Percentiles rank a stretch among this genome's conserved stretches.
Conservation (phyloP, 2,797 vertebrate species). For the Phrynocephalus vlangalii region DNA sequence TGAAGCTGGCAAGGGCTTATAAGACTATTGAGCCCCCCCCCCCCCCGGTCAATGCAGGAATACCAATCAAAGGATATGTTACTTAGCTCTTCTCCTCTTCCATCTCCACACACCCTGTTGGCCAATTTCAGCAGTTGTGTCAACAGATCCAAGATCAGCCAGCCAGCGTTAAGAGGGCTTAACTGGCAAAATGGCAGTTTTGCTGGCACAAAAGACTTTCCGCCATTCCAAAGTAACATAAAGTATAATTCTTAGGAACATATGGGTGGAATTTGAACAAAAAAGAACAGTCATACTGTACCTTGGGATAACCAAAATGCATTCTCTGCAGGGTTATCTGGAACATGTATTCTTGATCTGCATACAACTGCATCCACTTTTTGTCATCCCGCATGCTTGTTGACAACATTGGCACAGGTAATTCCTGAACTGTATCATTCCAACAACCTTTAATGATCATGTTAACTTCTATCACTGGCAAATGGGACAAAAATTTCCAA, state of each 20-base stretch:
- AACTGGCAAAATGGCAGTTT: no score
- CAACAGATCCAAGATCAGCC: no score
- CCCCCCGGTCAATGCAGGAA: no score
- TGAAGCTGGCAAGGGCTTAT: no score
- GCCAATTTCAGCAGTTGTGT: no score
- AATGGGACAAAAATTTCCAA: constrained; percentile 90
- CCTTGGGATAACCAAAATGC: constrained; percentile 86
- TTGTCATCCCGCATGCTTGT: constrained; percentile 80
- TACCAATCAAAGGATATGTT: no score
- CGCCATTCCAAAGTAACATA: background rate
- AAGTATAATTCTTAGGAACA: background rate
- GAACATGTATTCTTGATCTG: constrained; percentile 96
- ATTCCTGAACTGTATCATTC: constrained; percentile 80
- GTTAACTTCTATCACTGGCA: constrained; percentile 88
- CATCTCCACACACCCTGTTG: no score
- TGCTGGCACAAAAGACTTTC: no score
- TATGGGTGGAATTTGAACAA: background rate
- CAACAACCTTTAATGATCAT: constrained; percentile 92
- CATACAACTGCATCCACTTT: constrained; percentile 89
- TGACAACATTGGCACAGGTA: constrained; percentile 76
- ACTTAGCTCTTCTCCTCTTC: no score
- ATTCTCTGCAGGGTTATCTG: constrained; percentile 88
- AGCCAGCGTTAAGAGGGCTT: no score
- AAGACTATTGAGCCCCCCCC: no score
- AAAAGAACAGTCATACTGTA: constrained; percentile 67